A percentile compares a stretch with the other conserved stretches of the same genome.
phyloP scores from a whole-genome alignment of 2,797 vertebrate species.

The Oreochromis mossambicus region DNA sequence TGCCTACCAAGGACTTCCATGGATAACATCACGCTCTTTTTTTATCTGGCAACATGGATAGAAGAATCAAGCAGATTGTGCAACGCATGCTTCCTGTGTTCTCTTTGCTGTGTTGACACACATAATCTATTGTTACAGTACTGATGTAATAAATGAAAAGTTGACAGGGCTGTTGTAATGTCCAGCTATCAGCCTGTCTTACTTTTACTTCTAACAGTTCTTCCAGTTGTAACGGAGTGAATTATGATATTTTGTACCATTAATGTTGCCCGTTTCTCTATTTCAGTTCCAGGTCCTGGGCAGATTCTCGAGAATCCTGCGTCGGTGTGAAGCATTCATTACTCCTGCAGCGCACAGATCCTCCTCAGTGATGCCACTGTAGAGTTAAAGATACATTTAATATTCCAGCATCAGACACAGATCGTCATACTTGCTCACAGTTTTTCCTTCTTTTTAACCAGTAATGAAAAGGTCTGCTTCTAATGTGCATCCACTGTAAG shows the following conservation, averaged over 20 bases:
- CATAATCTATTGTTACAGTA: constrained; percentile 8
- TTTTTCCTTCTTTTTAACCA: background rate
- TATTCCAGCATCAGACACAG: background rate
- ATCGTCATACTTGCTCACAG: rapidly evolving
- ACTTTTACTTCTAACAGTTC: background rate
- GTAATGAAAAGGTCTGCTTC: background rate
- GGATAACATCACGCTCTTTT: background rate
- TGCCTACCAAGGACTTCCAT: constrained; percentile 9
- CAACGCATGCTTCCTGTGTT: constrained; percentile 11
- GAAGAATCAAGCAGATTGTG: background rate
- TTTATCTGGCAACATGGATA: background rate
- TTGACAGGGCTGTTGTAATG: background rate
- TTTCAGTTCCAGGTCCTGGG: constrained; percentile 79
- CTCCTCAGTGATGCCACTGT: constrained; percentile 79
- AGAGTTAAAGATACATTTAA: background rate
- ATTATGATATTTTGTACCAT: background rate
- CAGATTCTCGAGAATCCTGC: constrained; percentile 80
- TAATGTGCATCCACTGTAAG: background rate
- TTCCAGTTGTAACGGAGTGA: constrained; percentile 26
- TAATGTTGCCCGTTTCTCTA: background rate
- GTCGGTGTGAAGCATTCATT: constrained; percentile 75
- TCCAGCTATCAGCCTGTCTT: constrained; percentile 2
- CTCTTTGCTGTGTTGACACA: constrained; percentile 12
- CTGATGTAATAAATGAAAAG: constrained; percentile 23
- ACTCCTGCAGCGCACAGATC: constrained; percentile 77